phyloP scores from a whole-genome alignment of 2,797 vertebrate species.

The Nannoperca obscura region DNA sequence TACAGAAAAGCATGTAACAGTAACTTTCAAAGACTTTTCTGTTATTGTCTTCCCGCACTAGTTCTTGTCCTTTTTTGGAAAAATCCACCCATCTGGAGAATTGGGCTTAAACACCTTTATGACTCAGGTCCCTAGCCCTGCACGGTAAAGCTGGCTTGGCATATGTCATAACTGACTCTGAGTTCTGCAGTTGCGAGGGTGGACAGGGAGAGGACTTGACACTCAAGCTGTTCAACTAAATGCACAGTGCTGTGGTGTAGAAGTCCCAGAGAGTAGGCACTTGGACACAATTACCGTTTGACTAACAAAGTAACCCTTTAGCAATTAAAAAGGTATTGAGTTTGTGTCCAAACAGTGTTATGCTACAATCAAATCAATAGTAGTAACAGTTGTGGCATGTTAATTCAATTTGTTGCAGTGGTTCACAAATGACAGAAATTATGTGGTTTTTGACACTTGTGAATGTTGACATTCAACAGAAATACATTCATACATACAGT shows the following conservation, averaged over 20 bases:
- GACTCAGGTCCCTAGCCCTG: conserved; percentile 5
- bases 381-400: neutral
- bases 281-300: conserved; percentile 66
- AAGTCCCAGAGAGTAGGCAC: conserved; percentile 79
- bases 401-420: conserved; percentile 11
- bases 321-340: neutral
- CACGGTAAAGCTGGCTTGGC: neutral
- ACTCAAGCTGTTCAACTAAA: conserved; percentile 30
- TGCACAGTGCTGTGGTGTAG: conserved; percentile 78
- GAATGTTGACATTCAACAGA: conserved; percentile 30
- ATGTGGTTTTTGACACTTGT: neutral
- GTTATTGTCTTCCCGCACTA: conserved; percentile 9
- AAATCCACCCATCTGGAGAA: conserved; percentile 14
- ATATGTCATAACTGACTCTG: neutral
- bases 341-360: conserved; percentile 28
- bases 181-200: neutral
- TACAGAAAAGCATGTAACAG: conserved; percentile 25
- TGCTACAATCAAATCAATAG: conserved; percentile 28
- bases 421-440: neutral
- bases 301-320: conserved; percentile 28
- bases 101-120: conserved; percentile 11
- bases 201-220: conserved; percentile 18
- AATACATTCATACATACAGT: conserved; percentile 44
- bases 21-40: conserved; percentile 24
- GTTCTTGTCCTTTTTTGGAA: conserved; percentile 15